A percentile compares a stretch with the other conserved stretches of the same genome.
Conservation (phyloP, 2,797 vertebrate genomes). For the Lycodopsis pacificus region DNA sequence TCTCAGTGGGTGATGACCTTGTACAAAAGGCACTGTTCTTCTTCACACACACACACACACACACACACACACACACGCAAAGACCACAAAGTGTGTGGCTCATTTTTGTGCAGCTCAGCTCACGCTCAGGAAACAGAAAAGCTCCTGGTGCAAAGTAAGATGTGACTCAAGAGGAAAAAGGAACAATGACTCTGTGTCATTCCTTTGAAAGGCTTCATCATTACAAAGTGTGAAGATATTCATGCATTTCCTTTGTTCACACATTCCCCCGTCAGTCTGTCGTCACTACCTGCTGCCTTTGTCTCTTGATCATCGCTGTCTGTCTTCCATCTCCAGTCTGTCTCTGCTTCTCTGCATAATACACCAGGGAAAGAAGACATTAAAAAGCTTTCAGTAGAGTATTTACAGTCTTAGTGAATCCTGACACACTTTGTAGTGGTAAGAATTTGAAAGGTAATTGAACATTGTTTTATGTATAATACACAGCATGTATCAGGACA, state of each 20-base stretch:
- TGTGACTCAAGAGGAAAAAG: constrained; percentile 26
- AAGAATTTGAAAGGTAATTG: background rate
- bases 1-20: background rate
- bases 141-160: constrained; percentile 10
- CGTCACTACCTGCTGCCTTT: constrained; percentile 37
- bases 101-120: background rate
- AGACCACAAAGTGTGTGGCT: background rate
- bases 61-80: background rate
- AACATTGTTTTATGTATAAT: background rate
- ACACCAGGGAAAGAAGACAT: background rate
- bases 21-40: background rate
- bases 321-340: constrained; percentile 10
- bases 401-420: constrained; percentile 1
- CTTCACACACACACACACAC: background rate
- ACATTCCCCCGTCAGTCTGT: constrained; percentile 31
- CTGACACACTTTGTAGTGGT: background rate
- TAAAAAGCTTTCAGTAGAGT: background rate
- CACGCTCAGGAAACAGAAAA: constrained; percentile 17
- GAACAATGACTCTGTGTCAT: background rate
- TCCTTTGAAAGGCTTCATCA: constrained; percentile 25
- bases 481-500: background rate
- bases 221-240: constrained; percentile 26
- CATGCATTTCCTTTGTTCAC: constrained; percentile 31
- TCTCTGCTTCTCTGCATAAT: constrained; percentile 5
- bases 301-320: constrained; percentile 10